Base-by-base conservation (phyloP, 2,888 invertebrate species). In the Lepetodrilus schrolli region DNA sequence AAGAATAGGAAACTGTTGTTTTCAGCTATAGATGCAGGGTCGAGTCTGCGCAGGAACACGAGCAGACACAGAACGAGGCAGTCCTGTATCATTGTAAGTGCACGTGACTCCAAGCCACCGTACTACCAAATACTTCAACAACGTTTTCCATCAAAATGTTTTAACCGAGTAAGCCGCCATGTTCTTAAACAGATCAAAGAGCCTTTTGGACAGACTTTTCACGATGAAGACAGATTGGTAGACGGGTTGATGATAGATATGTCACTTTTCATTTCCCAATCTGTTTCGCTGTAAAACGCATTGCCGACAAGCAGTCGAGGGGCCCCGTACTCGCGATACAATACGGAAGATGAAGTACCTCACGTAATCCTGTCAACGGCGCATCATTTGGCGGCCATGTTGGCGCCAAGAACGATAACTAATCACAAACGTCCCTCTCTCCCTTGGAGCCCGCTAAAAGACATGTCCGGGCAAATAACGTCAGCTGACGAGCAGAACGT, bases 111-210 rank as follows among this genome's bases (percentile, higher is more conserved):
- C 34, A 58, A 58, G 30, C 8, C 58, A 58, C 30, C 58, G 26
- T 58, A 58, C 58, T 30, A 58, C 58, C 58, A 58, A 58, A 58
- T 58, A 58, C 58, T 58, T 58, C 58, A 7, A 58, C 26, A 58
- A 58, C 58, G 58, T 30, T 58, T 58, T 58, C 58, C 58, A 58
- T 58, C 58, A 58, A 58, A 58, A 58, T 58, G 34, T 34, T 34
- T 58, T 30, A 58, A 58, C 26, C 30, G 58, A 58, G 30, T 30
- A 58, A 58, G 30, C 26, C 58, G 26, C 10, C 58, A 34, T 58
- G 58, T 58, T 58, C 26, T 26, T 34, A 30, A 17, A 30, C 34
- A 30, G 58, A 58, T 58, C 58, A 58, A 58, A 58, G 58, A 8
- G 17, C 30, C 8, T 30, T 30, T n/a, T 58, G 58, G 58, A 58